Evolutionary conservation across 2,113 vertebrate genomes (phyloP), one percentile per base, ranked within the genome.

Genomic region (Phaetusa simplex): DNA sequence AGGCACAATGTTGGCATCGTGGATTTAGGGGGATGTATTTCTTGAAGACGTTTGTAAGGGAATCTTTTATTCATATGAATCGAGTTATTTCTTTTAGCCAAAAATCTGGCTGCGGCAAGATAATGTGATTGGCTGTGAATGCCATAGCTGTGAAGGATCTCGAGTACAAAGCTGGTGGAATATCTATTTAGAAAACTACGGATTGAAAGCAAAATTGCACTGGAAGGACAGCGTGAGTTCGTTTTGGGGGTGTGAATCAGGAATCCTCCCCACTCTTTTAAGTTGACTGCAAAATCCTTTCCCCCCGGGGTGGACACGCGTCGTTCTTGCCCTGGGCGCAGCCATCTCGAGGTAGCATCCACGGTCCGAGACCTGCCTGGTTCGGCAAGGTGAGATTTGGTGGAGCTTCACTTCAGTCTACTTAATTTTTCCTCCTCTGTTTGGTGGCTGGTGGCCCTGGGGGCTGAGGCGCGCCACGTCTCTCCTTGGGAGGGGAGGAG

Each of bases 21-120:
- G 66, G 61, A 76, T 89, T 84, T 36, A 5, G 74, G 53, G 49
- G 22, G 36, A 17, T 82, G 84, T 71, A 72, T 93, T 94, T 95
- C 92, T 72, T 67, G 40, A 91, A 96, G 84, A 82, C 61, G 40
- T 96, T 94, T 87, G 70, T 49, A 66, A 92, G 38, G 49, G 45
- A 87, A 95, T 95, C 92, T 97, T 96, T 96, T 96, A 94, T 95
- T 96, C 77, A 90, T 95, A 84, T 0, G 29, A 92, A 79, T 92
- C 78, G 27, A 64, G 64, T 53, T 43, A 5, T 11, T 47, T 72
- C 42, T 86, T 93, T 94, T 86, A 91, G 89, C 77, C 92, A 94
- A 71, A 94, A 93, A 92, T 95, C 83, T 88, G 88, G 65, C 88
- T 95, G 80, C 73, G 79, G 83, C 69, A 43, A 84, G 81, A 92